Evolutionary conservation across 2,113 vertebrate species (phyloP).

Genomic region (Euleptes europaea): DNA sequence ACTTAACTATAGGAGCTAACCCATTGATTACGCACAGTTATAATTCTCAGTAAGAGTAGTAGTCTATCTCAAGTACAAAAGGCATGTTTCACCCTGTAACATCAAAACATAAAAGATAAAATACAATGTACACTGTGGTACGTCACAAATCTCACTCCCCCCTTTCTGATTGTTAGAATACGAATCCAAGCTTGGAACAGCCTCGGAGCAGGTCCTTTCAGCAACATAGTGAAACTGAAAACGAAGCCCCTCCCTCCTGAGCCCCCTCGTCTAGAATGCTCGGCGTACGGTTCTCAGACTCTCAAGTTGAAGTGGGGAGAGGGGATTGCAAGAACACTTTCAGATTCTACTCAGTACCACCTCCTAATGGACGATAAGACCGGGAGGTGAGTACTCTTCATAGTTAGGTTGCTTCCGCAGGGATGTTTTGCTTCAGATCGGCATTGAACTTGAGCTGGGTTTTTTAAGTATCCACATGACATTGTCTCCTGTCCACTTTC

Average conservation of each 20-base stretch:
- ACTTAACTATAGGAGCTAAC: too few relatives aligned
- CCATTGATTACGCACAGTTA: too few relatives aligned
- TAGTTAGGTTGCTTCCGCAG: too few relatives aligned
- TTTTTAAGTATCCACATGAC: too few relatives aligned
- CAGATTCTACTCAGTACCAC: slow-evolving; percentile 92
- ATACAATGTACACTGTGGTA: too few relatives aligned
- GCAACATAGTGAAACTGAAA: slow-evolving; percentile 95
- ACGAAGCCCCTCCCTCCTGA: slow-evolving; percentile 94
- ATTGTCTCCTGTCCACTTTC: too few relatives aligned
- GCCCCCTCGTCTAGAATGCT: slow-evolving; percentile 95
- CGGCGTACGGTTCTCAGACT: slow-evolving; percentile 93
- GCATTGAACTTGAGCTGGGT: too few relatives aligned
- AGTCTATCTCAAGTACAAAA: too few relatives aligned
- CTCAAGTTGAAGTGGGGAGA: slow-evolving; percentile 98
- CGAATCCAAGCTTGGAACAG: slow-evolving; percentile 97
- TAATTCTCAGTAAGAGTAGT: too few relatives aligned
- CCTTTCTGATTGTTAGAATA: slow-evolving; percentile 77
- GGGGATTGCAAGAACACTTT: slow-evolving; percentile 81
- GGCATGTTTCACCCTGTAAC: too few relatives aligned
- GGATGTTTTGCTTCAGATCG: too few relatives aligned
- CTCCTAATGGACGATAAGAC: slow-evolving; percentile 95
- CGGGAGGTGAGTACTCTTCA: slow-evolving; percentile 80
- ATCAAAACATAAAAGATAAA: too few relatives aligned
- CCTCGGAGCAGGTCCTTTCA: slow-evolving; percentile 94
- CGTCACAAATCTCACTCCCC: background rate